Percentiles rank a stretch among this genome's conserved stretches.
Evolutionary conservation across 2,113 vertebrate species (phyloP).

Genomic region (Geococcyx californianus): DNA sequence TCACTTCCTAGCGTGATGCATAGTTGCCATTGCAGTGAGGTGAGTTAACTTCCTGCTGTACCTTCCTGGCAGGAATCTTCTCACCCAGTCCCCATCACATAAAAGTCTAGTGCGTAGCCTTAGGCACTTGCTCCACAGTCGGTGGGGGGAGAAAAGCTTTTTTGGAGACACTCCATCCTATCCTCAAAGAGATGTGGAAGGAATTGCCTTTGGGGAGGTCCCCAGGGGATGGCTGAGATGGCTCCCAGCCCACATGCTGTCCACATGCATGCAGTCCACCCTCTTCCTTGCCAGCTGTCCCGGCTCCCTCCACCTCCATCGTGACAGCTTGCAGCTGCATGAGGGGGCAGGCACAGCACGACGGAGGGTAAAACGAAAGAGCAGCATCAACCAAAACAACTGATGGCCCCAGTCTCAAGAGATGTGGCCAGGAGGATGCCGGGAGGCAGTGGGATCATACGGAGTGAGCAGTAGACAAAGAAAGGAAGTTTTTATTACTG

Average conservation of each 20-base stretch:
- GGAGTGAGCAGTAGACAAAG: constrained; percentile 42
- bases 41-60: constrained; percentile 23
- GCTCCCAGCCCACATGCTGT: too few relatives aligned
- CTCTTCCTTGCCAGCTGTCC: not conserved
- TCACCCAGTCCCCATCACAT: not conserved
- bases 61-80: not conserved
- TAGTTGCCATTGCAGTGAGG: not conserved
- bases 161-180: not conserved
- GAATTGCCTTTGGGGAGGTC: not conserved
- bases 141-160: not conserved
- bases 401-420: not conserved
- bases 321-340: not conserved
- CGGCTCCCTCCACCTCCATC: not conserved
- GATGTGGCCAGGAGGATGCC: not conserved
- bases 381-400: constrained; percentile 22
- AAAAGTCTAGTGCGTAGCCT: not conserved
- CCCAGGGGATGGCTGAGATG: too few relatives aligned
- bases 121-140: not conserved
- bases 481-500: constrained; percentile 68
- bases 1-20: constrained; percentile 12
- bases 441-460: not conserved
- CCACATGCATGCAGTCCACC: not conserved
- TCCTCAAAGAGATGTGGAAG: not conserved
- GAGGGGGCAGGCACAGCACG: not conserved
- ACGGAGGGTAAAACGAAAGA: not conserved